Percentiles rank a stretch among this genome's conserved stretches.
These are phyloP conservation scores for Microtus richardsoni DNA, from an alignment of 2,113 vertebrate species.

Conservation along the genomic window DNA sequence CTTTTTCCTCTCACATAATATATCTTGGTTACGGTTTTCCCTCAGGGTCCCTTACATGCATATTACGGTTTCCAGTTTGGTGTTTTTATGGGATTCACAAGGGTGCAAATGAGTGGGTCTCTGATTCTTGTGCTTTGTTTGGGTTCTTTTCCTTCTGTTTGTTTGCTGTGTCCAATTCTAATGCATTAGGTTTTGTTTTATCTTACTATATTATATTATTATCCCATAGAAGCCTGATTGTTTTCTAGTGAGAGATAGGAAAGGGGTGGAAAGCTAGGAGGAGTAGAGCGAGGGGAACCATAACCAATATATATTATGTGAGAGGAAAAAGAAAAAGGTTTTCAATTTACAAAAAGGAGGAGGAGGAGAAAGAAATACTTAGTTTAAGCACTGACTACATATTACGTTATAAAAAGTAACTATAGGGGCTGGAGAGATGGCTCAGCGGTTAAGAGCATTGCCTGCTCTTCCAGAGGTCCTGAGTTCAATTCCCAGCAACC, in stretches of 20 bases:
- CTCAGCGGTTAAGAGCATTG: too few relatives aligned
- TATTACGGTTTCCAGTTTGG: neutral
- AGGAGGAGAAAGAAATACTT: neutral
- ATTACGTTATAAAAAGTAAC: neutral
- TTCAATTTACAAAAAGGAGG: neutral
- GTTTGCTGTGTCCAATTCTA: neutral
- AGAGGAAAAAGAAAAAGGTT: neutral
- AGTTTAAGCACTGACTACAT: neutral
- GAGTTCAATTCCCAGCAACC: too few relatives aligned
- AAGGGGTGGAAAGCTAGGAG: neutral
- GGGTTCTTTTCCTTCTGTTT: neutral
- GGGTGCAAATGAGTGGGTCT: neutral
- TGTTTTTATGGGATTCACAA: neutral
- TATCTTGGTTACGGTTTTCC: neutral
- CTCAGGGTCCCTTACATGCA: neutral
- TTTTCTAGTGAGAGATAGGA: neutral
- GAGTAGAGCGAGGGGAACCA: neutral
- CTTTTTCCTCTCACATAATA: neutral
- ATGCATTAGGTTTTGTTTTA: neutral
- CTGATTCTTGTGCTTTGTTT: neutral
- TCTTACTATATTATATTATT: neutral
- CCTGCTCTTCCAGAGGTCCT: too few relatives aligned
- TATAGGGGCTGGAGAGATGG: too few relatives aligned
- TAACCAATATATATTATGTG: neutral
- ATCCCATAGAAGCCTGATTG: neutral